Evolutionary conservation across 2,888 invertebrate genomes (phyloP).

Genomic region (Xanthia icteritia): DNA sequence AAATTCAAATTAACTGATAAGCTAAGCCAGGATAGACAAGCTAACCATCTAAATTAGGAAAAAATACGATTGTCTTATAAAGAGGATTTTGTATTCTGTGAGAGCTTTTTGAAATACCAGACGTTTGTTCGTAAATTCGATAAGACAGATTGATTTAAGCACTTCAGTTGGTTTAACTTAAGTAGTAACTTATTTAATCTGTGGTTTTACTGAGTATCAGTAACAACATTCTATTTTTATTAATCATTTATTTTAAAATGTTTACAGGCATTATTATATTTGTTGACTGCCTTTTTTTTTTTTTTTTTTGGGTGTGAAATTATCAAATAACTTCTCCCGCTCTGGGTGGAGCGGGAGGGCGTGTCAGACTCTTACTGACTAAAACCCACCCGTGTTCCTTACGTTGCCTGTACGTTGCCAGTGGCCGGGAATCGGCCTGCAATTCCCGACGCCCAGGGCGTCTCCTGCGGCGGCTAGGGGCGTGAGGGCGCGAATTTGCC

Average conservation of each 20-base stretch:
- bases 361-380: no score
- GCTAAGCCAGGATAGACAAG: slow-evolving; percentile 31
- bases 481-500: no score
- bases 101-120: slow-evolving; percentile 13
- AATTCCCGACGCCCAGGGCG: no score
- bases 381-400: no score
- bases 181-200: not conserved
- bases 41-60: slow-evolving; percentile 48
- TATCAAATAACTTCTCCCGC: no score
- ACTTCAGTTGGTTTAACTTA: slow-evolving; percentile 14
- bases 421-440: no score
- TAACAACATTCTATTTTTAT: not conserved
- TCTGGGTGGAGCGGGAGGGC: no score
- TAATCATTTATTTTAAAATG: not conserved
- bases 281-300: no score
- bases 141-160: slow-evolving; percentile 33
- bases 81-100: slow-evolving; percentile 22
- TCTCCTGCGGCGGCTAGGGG: no score
- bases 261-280: not conserved
- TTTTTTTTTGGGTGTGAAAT: no score
- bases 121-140: slow-evolving; percentile 31
- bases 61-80: slow-evolving; percentile 25
- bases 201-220: slow-evolving; percentile 1
- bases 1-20: slow-evolving; percentile 60
- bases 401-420: no score